Percentiles rank a stretch among this genome's conserved stretches.
These are phyloP conservation scores for Disparrhopalites patrizii DNA, from an alignment of 2,888 invertebrate genomes.

Conservation along the genomic window DNA sequence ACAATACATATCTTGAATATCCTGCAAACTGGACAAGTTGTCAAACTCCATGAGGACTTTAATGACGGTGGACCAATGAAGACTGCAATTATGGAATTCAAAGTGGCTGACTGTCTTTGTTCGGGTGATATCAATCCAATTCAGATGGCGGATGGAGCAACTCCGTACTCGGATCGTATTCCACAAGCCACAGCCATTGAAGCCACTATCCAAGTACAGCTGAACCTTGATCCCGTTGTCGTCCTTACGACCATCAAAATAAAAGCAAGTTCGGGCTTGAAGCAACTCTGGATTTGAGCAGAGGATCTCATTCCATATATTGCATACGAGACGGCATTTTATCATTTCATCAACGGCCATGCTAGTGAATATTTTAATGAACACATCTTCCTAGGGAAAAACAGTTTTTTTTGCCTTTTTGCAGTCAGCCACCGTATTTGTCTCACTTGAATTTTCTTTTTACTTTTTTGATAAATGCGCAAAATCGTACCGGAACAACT, in stretches of 20 bases:
- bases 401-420: too few species aligned
- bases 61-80: constrained; percentile 44
- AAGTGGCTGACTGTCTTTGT: constrained; percentile 40
- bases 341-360: constrained; percentile 34
- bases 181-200: constrained; percentile 38
- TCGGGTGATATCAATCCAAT: constrained; percentile 33
- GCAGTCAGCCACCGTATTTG: too few species aligned
- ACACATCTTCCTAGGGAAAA: constrained; percentile 31
- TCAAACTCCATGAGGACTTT: constrained; percentile 40
- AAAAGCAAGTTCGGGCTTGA: constrained; percentile 36
- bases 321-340: constrained; percentile 33
- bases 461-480: too few species aligned
- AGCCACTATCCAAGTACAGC: constrained; percentile 33
- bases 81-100: constrained; percentile 42
- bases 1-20: constrained; percentile 42
- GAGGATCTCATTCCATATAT: constrained; percentile 34
- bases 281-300: constrained; percentile 26
- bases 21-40: constrained; percentile 36
- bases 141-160: constrained; percentile 35
- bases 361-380: constrained; percentile 29
- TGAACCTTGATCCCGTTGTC: constrained; percentile 37
- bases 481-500: neutral
- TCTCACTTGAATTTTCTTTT: too few species aligned
- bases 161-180: constrained; percentile 36
- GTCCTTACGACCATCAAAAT: constrained; percentile 43